phyloP scores from a whole-genome alignment of 2,113 vertebrate species.

The western clawed frog (Xenopus tropicalis) region UCB_Xtro_10.0 CM004447.2:133805001-133805500 shows the following conservation, averaged over 20 bases:
- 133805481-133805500: too few relatives aligned
- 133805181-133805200: not conserved
- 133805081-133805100: too few relatives aligned
- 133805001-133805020: too few relatives aligned
- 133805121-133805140: not conserved
- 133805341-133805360: not conserved
- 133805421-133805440: slow-evolving; percentile 8
- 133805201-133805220: not conserved
- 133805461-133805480: too few relatives aligned
- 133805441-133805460: slow-evolving; percentile 25
- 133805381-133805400: not conserved
- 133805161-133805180: not conserved
- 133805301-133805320: not conserved
- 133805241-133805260: not conserved
- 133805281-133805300: not conserved
- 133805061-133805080: too few relatives aligned
- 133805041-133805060: too few relatives aligned
- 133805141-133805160: not conserved
- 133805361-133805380: not conserved
- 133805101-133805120: not conserved
- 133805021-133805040: too few relatives aligned
- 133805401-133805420: not conserved
- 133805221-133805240: not conserved
- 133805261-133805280: not conserved
- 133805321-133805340: not conserved